Base-by-base conservation (phyloP, 2,888 invertebrate species). In the Steinernema scapterisci region DNA sequence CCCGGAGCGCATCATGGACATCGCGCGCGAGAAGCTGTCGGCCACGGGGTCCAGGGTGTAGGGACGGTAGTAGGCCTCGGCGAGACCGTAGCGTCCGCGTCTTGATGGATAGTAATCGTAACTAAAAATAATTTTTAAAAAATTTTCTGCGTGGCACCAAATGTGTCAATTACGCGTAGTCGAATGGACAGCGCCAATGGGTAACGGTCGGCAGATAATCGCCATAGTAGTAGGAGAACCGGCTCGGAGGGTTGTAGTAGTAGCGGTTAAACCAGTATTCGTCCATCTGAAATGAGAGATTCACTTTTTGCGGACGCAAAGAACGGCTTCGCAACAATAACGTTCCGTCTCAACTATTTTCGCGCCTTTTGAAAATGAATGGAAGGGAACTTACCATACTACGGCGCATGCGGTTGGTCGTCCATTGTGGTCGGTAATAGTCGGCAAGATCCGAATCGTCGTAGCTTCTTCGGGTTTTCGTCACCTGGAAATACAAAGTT, bases 1-100 rank as follows among this genome's bases (percentile, higher is more conserved):
- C 73, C 83, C 83, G 81, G 77, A 72, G 13, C 63, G 63, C 63
- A 63, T 63, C 63, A 63, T 63, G 16, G 63, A 63, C 38, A 63
- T 11, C 27, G 63, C 63, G 6, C 63, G 27, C 7, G 63, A 63
- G 19, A 63, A 63, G 38, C 63, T 63, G 31, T 63, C 31, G 19
- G 63, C 63, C 38, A 63, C 63, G 16, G 63, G 63, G 31, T 63
- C 63, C 31, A 63, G 31, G 25, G 63, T 63, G 63, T 63, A 63
- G 16, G 63, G 63, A 2, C 63, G 63, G 31, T 38, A 27, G 5
- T 63, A n/a, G 63, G 27, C 16, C 27, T 63, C 63, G 63, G 63
- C 63, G 27, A 63, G 63, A 27, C 63, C 63, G 63, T 63, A 63
- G 5, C 31, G 63, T 27, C 63, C 63, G 3, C 63, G 63, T 31